Percentiles rank a stretch among this genome's conserved stretches.
Conservation (phyloP, 2,113 vertebrate genomes). For the Patagioenas fasciata region DNA sequence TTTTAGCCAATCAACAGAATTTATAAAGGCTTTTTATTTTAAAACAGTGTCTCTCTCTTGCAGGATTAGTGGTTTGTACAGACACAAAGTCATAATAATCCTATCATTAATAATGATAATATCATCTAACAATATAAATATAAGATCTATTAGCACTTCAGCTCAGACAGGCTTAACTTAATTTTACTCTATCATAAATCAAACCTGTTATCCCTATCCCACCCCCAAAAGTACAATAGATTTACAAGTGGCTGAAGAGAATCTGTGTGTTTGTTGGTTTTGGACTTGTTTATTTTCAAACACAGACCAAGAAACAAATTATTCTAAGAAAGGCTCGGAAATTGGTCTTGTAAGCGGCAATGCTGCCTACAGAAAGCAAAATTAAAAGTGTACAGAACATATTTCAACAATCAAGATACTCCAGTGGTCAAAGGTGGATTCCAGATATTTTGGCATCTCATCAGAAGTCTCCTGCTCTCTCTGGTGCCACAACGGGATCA, state of each 20-base stretch:
- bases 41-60: background rate
- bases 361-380: background rate
- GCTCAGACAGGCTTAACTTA: background rate
- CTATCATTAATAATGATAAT: constrained; percentile 6
- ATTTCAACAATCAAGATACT: background rate
- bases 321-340: background rate
- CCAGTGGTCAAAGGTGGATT: background rate
- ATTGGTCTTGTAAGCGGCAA: background rate
- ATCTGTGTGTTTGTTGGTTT: background rate
- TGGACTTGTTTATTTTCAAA: background rate
- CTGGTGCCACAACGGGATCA: background rate
- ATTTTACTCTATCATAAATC: background rate
- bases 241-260: background rate
- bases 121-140: background rate
- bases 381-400: background rate
- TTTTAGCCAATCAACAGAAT: constrained; percentile 17
- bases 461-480: background rate
- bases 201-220: background rate
- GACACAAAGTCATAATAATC: background rate
- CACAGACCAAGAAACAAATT: background rate
- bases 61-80: background rate
- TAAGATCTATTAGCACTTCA: background rate
- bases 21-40: constrained; percentile 24
- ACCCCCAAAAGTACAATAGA: background rate
- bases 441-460: background rate